phyloP scores from a whole-genome alignment of 1,140 invertebrate genomes.

The Camponotus vicinus region DNA sequence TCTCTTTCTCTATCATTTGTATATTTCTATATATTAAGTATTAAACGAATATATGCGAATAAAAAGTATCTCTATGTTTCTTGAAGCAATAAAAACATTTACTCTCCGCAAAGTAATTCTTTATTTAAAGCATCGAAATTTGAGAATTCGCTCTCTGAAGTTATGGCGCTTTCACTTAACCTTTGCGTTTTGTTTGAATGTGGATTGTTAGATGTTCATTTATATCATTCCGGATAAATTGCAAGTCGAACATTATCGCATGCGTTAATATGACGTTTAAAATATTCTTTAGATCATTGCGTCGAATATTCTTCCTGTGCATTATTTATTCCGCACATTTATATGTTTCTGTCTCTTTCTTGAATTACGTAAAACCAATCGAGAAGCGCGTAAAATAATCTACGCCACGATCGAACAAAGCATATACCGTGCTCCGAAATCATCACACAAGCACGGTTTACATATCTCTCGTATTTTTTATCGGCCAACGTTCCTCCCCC shows the following conservation, averaged over 20 bases:
- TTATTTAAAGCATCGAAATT: not conserved
- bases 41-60: too few relatives aligned
- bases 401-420: not conserved
- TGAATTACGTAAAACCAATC: not conserved
- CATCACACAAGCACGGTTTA: slow-evolving; percentile 10
- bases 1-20: too few relatives aligned
- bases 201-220: too few relatives aligned
- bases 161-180: not conserved
- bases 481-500: not conserved
- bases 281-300: too few relatives aligned
- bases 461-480: slow-evolving; percentile 25
- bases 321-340: too few relatives aligned
- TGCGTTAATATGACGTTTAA: too few relatives aligned
- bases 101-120: not conserved
- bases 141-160: not conserved
- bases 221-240: too few relatives aligned
- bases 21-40: too few relatives aligned
- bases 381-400: not conserved
- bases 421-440: not conserved
- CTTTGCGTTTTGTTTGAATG: not conserved
- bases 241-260: too few relatives aligned
- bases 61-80: too few relatives aligned
- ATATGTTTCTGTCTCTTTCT: not conserved
- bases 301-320: too few relatives aligned
- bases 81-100: not conserved